Conservation (phyloP, 2,888 invertebrate genomes). For the Lottia gigantea region DNA sequence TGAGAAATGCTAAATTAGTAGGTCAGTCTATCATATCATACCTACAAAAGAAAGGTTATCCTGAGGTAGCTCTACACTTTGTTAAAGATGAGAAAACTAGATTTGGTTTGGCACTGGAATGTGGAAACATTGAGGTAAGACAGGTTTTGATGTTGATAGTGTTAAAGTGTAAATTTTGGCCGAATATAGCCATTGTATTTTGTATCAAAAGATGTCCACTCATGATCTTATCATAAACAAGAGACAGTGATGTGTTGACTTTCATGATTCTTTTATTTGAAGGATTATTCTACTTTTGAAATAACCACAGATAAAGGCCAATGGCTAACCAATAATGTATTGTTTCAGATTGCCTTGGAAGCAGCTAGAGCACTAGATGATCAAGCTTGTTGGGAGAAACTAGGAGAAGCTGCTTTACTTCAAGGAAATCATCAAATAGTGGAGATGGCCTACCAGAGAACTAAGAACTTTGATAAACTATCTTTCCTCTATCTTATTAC, state of each 20-base stretch:
- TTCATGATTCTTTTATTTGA: no score
- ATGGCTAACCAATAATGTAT: no score
- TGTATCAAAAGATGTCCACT: no score
- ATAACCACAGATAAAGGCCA: no score
- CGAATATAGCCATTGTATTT: no score
- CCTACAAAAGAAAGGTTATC: conserved; percentile 98
- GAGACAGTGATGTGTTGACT: no score
- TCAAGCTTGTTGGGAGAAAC: conserved; percentile 92
- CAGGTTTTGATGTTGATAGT: neutral
- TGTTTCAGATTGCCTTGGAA: conserved; percentile 79
- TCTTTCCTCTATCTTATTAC: conserved; percentile 98
- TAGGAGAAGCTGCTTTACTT: conserved; percentile 91
- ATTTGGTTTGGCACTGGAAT: conserved; percentile 94
- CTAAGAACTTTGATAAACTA: conserved; percentile 98
- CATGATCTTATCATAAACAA: no score
- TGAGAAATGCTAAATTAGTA: conserved; percentile 93
- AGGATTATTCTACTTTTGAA: no score
- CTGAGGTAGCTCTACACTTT: conserved; percentile 98
- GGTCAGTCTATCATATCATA: conserved; percentile 99
- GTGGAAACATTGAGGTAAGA: conserved; percentile 94
- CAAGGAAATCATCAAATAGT: conserved; percentile 82
- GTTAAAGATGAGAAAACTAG: conserved; percentile 98
- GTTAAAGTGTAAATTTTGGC: no score
- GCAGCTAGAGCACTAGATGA: conserved; percentile 95
- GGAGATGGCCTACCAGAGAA: conserved; percentile 99